Conservation (phyloP, 1,140 invertebrate genomes). For the Papilio helenus region DNA sequence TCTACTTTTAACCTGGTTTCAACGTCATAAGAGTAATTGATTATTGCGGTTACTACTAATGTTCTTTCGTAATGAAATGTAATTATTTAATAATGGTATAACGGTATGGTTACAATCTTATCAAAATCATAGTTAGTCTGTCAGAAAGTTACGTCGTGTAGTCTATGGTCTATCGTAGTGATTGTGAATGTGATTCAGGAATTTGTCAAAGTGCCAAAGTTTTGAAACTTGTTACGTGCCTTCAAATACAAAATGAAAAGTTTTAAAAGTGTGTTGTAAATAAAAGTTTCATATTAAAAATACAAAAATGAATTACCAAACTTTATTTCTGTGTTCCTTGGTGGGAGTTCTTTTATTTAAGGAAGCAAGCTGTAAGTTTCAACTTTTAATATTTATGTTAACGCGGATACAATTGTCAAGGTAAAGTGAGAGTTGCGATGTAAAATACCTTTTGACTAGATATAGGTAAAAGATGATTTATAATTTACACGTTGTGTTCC, state of each 20-base stretch:
- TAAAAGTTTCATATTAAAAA: slow-evolving; percentile 36
- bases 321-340: slow-evolving; percentile 51
- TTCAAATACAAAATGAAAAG: slow-evolving; percentile 52
- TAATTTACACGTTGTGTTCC: background rate
- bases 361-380: slow-evolving; percentile 70
- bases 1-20: background rate
- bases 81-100: slow-evolving; percentile 32
- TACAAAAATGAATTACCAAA: slow-evolving; percentile 55
- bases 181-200: slow-evolving; percentile 9
- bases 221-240: slow-evolving; percentile 32
- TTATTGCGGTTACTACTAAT: slow-evolving; percentile 26
- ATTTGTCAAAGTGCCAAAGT: slow-evolving; percentile 29
- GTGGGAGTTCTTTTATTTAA: slow-evolving; percentile 50
- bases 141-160: background rate
- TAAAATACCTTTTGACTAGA: background rate
- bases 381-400: slow-evolving; percentile 47
- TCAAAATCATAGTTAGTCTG: background rate
- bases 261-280: slow-evolving; percentile 48
- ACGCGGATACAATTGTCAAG: slow-evolving; percentile 71
- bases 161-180: slow-evolving; percentile 7
- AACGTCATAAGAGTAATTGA: background rate
- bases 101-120: slow-evolving; percentile 1
- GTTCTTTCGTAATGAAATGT: slow-evolving; percentile 1
- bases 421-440: slow-evolving; percentile 72
- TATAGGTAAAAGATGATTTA: background rate